phyloP scores from a whole-genome alignment of 2,113 vertebrate species.

The Ramphastos sulfuratus region DNA sequence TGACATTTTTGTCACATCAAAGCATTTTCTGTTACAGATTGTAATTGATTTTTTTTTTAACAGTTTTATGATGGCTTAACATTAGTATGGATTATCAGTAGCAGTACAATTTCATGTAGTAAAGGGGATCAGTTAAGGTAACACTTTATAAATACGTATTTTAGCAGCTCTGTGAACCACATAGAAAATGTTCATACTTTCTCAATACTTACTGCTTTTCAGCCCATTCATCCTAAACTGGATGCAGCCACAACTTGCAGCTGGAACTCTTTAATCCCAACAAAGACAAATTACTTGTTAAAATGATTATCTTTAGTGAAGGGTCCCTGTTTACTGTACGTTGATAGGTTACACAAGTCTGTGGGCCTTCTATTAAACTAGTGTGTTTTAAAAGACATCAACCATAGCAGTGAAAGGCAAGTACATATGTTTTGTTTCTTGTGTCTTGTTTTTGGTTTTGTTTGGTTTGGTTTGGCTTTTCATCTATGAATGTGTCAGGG shows the following conservation, averaged over 20 bases:
- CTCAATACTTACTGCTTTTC: neutral
- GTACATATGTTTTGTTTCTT: neutral
- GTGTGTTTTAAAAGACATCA: neutral
- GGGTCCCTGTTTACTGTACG: neutral
- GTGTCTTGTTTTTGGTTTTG: neutral
- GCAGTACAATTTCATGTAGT: neutral
- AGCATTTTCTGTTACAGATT: neutral
- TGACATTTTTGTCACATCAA: neutral
- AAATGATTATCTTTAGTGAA: neutral
- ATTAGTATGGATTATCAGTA: neutral
- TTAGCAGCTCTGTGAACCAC: neutral
- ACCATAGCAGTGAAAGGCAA: neutral
- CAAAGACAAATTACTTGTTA: neutral
- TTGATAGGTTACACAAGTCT: neutral
- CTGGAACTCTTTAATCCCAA: neutral
- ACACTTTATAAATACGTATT: neutral
- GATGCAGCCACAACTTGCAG: neutral
- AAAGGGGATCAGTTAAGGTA: neutral
- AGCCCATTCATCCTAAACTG: neutral
- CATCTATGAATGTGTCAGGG: neutral
- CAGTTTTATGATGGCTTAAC: neutral
- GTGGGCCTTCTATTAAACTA: neutral
- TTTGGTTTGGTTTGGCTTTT: too few relatives aligned
- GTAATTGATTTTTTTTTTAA: slow-evolving; percentile 11
- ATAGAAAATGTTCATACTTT: neutral